These are phyloP conservation scores for Argynnis bischoffii DNA, from an alignment of 2,888 invertebrate species.

Conservation along the genomic window DNA sequence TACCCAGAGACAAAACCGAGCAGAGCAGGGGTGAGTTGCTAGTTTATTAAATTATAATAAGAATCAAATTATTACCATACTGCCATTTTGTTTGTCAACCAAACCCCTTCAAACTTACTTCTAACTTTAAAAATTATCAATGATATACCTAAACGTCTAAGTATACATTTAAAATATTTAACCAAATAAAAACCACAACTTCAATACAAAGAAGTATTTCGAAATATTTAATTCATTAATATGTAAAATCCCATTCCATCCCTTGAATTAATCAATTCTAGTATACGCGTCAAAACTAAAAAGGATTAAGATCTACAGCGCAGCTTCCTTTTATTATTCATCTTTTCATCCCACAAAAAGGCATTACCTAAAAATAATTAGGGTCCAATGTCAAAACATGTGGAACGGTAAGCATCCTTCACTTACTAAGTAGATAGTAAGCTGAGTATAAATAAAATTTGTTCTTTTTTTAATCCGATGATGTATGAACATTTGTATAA, in stretches of 20 bases:
- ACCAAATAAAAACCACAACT: too few species aligned
- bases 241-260: slow-evolving; percentile 5
- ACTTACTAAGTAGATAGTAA: slow-evolving; percentile 68
- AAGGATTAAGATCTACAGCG: slow-evolving; percentile 20
- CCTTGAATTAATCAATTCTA: slow-evolving; percentile 19
- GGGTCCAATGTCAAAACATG: slow-evolving; percentile 76
- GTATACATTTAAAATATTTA: too few species aligned
- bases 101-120: too few species aligned
- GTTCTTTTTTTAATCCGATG: slow-evolving; percentile 68
- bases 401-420: slow-evolving; percentile 58
- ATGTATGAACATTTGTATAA: slow-evolving; percentile 66
- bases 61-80: too few species aligned
- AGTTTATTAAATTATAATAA: too few species aligned
- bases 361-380: slow-evolving; percentile 75
- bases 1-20: too few species aligned
- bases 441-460: slow-evolving; percentile 66
- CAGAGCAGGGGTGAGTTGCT: too few species aligned
- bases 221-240: neutral
- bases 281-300: slow-evolving; percentile 18
- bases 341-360: slow-evolving; percentile 54
- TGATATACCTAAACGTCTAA: too few species aligned
- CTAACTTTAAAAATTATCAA: too few species aligned
- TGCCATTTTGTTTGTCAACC: too few species aligned
- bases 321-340: slow-evolving; percentile 48
- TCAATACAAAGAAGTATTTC: too few species aligned